These are phyloP conservation scores for Dendrophyllia cribrosa DNA, from an alignment of 64 coral and sea anemone genomes.

Conservation along the genomic window DNA sequence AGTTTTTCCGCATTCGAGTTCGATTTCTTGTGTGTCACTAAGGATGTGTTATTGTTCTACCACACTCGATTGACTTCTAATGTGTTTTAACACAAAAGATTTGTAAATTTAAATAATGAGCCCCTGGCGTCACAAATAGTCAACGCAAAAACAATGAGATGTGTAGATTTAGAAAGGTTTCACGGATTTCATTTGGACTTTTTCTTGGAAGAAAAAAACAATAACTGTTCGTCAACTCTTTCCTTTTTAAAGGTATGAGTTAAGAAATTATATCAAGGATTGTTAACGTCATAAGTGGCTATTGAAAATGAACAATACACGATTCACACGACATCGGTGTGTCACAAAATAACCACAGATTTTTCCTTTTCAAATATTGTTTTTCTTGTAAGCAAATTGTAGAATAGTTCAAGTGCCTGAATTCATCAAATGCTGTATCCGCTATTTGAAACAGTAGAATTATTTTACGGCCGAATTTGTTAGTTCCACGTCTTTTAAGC, in stretches of 20 bases:
- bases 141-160: not conserved
- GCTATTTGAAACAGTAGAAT: no score
- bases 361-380: not conserved
- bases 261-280: not conserved
- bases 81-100: not conserved
- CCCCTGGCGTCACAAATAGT: not conserved
- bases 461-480: no score
- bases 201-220: not conserved
- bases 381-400: no score
- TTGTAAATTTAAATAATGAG: not conserved
- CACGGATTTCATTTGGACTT: not conserved
- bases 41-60: not conserved
- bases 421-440: no score
- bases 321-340: not conserved
- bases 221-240: not conserved
- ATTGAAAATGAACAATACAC: not conserved
- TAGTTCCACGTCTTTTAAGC: no score
- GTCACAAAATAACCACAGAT: not conserved
- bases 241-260: not conserved
- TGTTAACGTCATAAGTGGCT: conserved; percentile 21
- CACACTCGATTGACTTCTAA: not conserved
- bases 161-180: not conserved
- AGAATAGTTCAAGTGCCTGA: no score
- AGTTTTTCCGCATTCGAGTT: conserved; percentile 37
- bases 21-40: not conserved